These are phyloP conservation scores for Prietella phreatophila DNA, from an alignment of 2,113 vertebrate species.

Conservation along the genomic window DNA sequence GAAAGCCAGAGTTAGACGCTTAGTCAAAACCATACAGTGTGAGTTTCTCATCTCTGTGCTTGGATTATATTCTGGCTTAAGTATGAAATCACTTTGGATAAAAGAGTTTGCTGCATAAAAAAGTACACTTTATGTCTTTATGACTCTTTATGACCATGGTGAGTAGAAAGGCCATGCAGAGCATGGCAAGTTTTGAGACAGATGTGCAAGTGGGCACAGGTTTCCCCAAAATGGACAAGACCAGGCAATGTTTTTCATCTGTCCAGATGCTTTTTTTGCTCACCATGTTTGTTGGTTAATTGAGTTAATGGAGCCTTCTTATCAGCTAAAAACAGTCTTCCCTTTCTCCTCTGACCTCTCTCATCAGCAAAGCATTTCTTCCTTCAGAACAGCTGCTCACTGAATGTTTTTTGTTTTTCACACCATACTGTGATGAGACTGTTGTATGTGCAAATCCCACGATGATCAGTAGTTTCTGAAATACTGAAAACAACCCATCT, in stretches of 20 bases:
- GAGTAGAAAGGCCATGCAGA: not conserved
- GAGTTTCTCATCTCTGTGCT: too few relatives aligned
- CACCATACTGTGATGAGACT: not conserved
- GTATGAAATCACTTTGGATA: too few relatives aligned
- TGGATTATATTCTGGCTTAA: too few relatives aligned
- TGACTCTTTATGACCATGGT: too few relatives aligned
- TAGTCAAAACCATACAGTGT: not conserved
- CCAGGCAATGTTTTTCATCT: not conserved
- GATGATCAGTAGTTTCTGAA: not conserved
- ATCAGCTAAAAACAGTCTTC: not conserved
- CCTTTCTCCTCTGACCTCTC: not conserved
- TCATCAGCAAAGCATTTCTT: not conserved
- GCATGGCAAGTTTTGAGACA: not conserved
- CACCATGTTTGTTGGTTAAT: not conserved
- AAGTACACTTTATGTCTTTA: too few relatives aligned
- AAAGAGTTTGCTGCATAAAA: too few relatives aligned
- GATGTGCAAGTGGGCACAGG: not conserved
- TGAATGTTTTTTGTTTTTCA: too few relatives aligned
- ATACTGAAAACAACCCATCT: not conserved
- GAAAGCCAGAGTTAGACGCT: not conserved
- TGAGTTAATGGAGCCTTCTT: not conserved
- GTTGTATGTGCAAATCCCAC: not conserved
- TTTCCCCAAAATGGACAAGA: too few relatives aligned
- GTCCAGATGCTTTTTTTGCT: not conserved
- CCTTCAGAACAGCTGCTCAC: not conserved